These are phyloP conservation scores for Cancer borealis DNA, from an alignment of 2,888 invertebrate genomes.

Conservation along the genomic window DNA sequence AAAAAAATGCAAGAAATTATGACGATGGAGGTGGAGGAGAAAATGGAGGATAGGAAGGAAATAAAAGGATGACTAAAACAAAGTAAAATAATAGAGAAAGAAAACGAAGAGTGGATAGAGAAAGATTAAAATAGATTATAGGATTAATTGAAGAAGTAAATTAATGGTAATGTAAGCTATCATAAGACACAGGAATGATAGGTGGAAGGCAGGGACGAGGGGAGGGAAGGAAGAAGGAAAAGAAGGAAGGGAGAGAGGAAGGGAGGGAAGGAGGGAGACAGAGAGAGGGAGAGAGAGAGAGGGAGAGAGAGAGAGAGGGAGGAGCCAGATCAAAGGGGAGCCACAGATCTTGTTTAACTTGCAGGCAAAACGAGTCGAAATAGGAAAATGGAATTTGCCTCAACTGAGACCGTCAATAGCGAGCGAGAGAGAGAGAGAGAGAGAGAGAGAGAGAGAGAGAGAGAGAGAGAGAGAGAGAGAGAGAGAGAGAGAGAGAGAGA, in stretches of 20 bases:
- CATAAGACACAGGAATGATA: too few relatives aligned
- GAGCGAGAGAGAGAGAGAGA: constrained; percentile 39
- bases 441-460: constrained; percentile 50
- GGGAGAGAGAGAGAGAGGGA: background rate
- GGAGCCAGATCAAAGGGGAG: constrained; percentile 52
- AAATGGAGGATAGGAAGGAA: background rate
- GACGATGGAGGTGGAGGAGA: background rate
- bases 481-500: constrained; percentile 47
- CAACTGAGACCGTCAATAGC: constrained; percentile 2
- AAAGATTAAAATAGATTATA: background rate
- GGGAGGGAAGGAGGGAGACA: background rate
- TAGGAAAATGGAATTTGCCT: constrained; percentile 35
- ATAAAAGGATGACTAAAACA: too few relatives aligned
- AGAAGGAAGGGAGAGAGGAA: background rate
- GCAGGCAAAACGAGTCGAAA: constrained; percentile 68
- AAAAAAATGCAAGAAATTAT: too few relatives aligned
- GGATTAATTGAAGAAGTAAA: background rate
- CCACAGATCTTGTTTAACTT: constrained; percentile 72
- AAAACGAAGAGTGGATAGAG: background rate
- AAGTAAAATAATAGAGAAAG: background rate
- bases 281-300: too few relatives aligned
- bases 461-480: constrained; percentile 31
- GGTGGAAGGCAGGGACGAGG: background rate
- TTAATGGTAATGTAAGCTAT: background rate
- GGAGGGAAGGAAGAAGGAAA: background rate